These are phyloP conservation scores for Margarornis squamiger DNA, from an alignment of 2,797 vertebrate genomes.

Conservation along the genomic window DNA sequence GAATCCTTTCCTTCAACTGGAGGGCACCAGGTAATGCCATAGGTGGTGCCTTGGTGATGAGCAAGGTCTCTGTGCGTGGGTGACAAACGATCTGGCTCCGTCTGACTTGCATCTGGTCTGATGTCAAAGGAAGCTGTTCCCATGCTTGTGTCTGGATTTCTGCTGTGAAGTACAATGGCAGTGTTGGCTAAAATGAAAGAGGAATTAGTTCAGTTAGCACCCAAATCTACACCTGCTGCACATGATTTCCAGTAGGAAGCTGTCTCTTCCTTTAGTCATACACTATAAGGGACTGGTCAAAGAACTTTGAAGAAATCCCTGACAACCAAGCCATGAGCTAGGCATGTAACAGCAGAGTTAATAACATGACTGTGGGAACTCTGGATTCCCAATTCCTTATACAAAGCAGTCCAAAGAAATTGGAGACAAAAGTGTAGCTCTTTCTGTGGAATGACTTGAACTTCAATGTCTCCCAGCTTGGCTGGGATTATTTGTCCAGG, in stretches of 20 bases:
- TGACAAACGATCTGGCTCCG: background rate
- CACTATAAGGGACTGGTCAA: background rate
- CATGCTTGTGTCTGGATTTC: background rate
- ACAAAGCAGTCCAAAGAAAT: background rate
- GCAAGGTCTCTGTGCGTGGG: accelerated
- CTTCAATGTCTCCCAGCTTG: accelerated
- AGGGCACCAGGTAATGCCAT: accelerated
- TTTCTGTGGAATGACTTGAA: background rate
- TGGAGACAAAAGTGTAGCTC: background rate
- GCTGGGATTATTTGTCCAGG: background rate
- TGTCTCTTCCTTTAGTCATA: background rate
- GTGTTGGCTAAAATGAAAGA: background rate
- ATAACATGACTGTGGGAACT: background rate
- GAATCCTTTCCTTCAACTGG: accelerated
- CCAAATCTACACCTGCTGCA: background rate
- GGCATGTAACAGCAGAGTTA: background rate
- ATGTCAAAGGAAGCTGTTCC: background rate
- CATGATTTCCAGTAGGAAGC: background rate
- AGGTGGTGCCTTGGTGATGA: background rate
- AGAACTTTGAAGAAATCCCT: background rate
- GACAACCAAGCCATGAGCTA: background rate
- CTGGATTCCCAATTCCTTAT: background rate
- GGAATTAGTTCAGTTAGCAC: background rate
- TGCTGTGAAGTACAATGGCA: background rate
- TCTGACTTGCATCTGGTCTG: background rate